phyloP scores from a whole-genome alignment of 2,888 invertebrate species.

The Yponomeuta malinellus region DNA sequence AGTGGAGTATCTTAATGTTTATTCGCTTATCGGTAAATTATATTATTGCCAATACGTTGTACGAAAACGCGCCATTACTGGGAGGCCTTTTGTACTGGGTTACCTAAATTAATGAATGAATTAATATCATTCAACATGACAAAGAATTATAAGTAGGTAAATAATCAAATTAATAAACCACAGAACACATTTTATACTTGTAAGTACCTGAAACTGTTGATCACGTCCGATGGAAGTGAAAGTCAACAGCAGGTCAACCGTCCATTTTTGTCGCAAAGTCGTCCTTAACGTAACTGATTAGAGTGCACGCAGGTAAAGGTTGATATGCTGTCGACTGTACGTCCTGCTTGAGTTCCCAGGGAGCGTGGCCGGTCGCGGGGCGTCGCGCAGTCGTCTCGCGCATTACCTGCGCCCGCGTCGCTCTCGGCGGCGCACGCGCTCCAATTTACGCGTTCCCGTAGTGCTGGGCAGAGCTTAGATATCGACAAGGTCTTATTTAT shows the following conservation, averaged over 20 bases:
- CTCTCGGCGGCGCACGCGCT: slow-evolving; percentile 69
- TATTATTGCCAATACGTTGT: neutral
- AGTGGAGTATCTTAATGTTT: neutral
- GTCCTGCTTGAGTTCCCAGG: too few species aligned
- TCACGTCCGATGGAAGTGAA: too few species aligned
- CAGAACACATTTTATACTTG: too few species aligned
- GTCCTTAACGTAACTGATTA: too few species aligned
- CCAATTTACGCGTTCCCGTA: slow-evolving; percentile 69
- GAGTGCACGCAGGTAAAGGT: too few species aligned
- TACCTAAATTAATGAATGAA: neutral
- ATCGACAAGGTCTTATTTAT: slow-evolving; percentile 20
- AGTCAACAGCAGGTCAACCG: too few species aligned
- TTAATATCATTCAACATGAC: too few species aligned
- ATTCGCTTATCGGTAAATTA: neutral
- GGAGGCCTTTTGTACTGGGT: neutral
- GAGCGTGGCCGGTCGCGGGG: neutral
- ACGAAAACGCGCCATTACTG: neutral
- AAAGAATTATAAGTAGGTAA: too few species aligned
- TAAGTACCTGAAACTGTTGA: too few species aligned
- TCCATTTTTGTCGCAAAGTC: too few species aligned
- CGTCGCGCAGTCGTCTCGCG: slow-evolving; percentile 35
- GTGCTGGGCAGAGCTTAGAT: slow-evolving; percentile 34
- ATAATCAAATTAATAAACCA: too few species aligned
- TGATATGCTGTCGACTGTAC: too few species aligned
- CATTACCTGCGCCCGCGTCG: slow-evolving; percentile 58